A percentile compares a stretch with the other conserved stretches of the same genome.
These are phyloP conservation scores for Rhagium mordax DNA, from an alignment of 2,888 invertebrate species.

Conservation along the genomic window DNA sequence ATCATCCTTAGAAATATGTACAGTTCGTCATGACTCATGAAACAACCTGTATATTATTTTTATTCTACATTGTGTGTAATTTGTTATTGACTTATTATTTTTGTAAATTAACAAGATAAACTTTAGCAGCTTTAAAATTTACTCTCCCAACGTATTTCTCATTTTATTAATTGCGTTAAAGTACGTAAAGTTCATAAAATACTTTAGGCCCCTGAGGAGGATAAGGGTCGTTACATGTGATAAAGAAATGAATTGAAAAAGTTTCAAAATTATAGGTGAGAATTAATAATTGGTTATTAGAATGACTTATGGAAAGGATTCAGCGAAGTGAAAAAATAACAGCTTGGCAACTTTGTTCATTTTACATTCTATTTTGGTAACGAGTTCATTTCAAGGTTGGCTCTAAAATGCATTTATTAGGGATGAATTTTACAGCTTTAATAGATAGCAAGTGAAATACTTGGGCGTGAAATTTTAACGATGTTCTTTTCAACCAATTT, in stretches of 20 bases:
- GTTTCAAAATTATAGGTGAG: constrained; percentile 10
- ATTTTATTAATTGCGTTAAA: too few relatives aligned
- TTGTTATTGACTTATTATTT: too few relatives aligned
- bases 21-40: too few relatives aligned
- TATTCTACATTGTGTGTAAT: too few relatives aligned
- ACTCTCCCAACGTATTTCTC: too few relatives aligned
- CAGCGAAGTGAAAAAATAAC: constrained; percentile 40
- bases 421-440: constrained; percentile 40
- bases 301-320: constrained; percentile 9
- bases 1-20: too few relatives aligned
- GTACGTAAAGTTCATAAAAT: too few relatives aligned
- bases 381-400: constrained; percentile 37
- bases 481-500: constrained; percentile 45
- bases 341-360: constrained; percentile 35
- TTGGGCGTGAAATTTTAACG: constrained; percentile 53
- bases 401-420: constrained; percentile 27
- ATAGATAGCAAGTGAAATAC: constrained; percentile 49
- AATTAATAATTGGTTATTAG: constrained; percentile 29
- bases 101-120: too few relatives aligned
- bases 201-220: neutral
- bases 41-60: too few relatives aligned
- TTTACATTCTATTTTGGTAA: constrained; percentile 31
- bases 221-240: neutral
- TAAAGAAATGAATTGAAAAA: neutral
- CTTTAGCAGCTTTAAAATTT: too few relatives aligned